Percentiles rank a stretch among this genome's conserved stretches.
These are phyloP conservation scores for Tribolium castaneum DNA, from an alignment of 1,140 invertebrate genomes.

Conservation along the genomic window DNA sequence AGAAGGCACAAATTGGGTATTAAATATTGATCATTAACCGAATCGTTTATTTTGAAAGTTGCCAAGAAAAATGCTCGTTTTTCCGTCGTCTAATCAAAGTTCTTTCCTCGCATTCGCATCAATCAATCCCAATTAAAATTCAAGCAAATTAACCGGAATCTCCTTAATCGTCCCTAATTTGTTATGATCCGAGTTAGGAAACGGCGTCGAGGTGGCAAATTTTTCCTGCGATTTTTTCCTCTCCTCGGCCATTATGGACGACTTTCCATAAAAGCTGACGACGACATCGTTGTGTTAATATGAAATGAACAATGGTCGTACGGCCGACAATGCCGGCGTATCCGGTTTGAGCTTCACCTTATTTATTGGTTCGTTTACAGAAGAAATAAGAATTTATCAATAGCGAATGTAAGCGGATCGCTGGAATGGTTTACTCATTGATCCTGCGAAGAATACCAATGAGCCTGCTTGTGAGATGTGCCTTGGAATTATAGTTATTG, in stretches of 20 bases:
- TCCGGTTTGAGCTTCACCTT: conserved; percentile 52
- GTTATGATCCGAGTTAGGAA: conserved; percentile 47
- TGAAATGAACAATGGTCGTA: conserved; percentile 60
- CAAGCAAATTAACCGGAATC: conserved; percentile 43
- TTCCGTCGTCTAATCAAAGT: not conserved
- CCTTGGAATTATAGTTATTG: conserved; percentile 40
- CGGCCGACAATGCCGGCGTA: conserved; percentile 56
- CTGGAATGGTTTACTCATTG: conserved; percentile 46
- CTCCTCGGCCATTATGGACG: conserved; percentile 17
- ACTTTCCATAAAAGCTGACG: conserved; percentile 54
- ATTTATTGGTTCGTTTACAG: conserved; percentile 58
- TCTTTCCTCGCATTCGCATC: not conserved
- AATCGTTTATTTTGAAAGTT: not conserved
- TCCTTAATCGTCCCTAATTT: conserved; percentile 50
- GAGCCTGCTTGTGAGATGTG: conserved; percentile 1
- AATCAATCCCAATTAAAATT: conserved; percentile 47
- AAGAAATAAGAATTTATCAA: conserved; percentile 59
- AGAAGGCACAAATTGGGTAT: not conserved
- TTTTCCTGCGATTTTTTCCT: conserved; percentile 49
- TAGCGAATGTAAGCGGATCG: conserved; percentile 54
- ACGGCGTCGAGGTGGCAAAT: conserved; percentile 49
- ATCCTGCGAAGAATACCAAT: conserved; percentile 43
- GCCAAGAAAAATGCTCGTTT: not conserved
- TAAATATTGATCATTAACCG: not conserved
- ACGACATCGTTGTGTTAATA: conserved; percentile 57